Base-by-base conservation (phyloP, 2,113 vertebrate genomes). In the Silurus glanis region DNA sequence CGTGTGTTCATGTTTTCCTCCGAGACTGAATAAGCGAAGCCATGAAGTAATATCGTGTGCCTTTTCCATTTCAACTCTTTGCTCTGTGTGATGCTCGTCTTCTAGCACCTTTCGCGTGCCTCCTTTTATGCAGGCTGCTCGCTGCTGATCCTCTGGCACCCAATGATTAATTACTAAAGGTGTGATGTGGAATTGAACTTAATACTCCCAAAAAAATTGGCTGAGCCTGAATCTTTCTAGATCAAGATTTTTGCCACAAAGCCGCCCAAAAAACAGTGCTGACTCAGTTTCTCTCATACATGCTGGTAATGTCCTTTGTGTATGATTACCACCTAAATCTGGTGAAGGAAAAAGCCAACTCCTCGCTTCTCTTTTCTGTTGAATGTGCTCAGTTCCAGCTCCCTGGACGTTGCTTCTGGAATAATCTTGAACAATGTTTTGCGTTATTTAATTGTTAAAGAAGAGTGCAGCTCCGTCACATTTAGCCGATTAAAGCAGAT, bases 191-290 rank as follows among this genome's bases (percentile, higher is more conserved):
- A 83, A 83, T 86, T 90, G 80, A 62, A 69, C 64, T 21, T 85
- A 64, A 86, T 74, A n/a, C 67, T 87, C 23, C 72, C 1, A 80
- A 37, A 37, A 37, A 2, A 37, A 83, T 86, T 84, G 86, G 82
- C 64, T 69, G 83, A 80, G 83, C 89, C 71, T 82, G 86, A 90
- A 85, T 89, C 71, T 85, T 88, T 76, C n/a, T 83, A 74, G n/a
- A 87, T 23, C 21, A 91, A 93, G 84, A 90, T 91, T 94, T 94
- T 93, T 95, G 90, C 93, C 94, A 93, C 93, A 95, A 88, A 84
- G 49, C 86, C 59, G 90, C 86, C 86, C 88, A 1, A 37, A 91
- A 90, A 84, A 84, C 0, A 91, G 91, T 94, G 87, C 92, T 88
- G 89, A 90, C 86, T 88, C 81, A 55, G 91, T 92, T 92, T 91